Conservation (phyloP, 2,888 invertebrate genomes). For the Eupithecia tripunctaria region DNA sequence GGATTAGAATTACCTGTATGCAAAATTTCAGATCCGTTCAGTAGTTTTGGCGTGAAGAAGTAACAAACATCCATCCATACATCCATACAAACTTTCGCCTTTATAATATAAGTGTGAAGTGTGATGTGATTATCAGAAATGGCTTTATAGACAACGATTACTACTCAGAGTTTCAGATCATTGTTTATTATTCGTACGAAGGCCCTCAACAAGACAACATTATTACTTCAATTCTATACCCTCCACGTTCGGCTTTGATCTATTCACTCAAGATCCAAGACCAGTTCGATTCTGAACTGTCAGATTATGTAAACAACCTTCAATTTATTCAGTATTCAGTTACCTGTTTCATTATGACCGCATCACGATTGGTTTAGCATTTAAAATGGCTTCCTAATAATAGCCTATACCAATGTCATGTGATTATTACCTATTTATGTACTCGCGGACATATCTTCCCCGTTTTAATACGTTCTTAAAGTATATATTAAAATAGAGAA, state of each 20-base stretch:
- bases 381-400: conserved; percentile 46
- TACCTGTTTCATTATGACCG: conserved; percentile 36
- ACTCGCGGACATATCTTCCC: neutral
- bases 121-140: too few relatives aligned
- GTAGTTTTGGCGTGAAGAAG: too few relatives aligned
- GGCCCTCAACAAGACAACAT: neutral
- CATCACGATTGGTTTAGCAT: conserved; percentile 56
- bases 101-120: too few relatives aligned
- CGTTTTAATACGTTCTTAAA: neutral
- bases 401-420: conserved; percentile 43
- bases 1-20: too few relatives aligned
- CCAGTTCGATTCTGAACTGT: conserved; percentile 15
- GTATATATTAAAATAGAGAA: neutral
- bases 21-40: too few relatives aligned
- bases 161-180: neutral
- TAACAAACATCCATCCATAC: too few relatives aligned
- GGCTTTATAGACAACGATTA: too few relatives aligned
- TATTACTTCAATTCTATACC: neutral
- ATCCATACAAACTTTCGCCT: too few relatives aligned
- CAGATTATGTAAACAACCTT: conserved; percentile 22
- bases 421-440: conserved; percentile 30
- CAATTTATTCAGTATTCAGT: conserved; percentile 35
- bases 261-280: neutral
- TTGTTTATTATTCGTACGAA: neutral
- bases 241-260: conserved; percentile 5